Evolutionary conservation across 2,797 vertebrate species (phyloP).

Genomic region (Siniperca undulata): DNA sequence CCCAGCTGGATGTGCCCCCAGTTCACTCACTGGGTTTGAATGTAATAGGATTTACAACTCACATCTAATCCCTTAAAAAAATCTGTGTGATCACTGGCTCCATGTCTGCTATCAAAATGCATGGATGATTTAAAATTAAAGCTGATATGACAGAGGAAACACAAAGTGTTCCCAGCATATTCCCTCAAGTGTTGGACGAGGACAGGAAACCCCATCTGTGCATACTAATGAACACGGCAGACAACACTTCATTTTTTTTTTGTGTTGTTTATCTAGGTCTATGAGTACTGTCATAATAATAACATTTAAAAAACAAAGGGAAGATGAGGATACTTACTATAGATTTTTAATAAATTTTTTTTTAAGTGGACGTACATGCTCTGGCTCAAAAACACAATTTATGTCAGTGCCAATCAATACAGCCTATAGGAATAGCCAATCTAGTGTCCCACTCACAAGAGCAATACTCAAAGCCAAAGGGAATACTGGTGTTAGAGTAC

Average conservation of each 20-base stretch:
- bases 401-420: slow-evolving; percentile 38
- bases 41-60: slow-evolving; percentile 73
- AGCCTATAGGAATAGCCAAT: slow-evolving; percentile 47
- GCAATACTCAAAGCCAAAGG: slow-evolving; percentile 58
- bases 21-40: slow-evolving; percentile 54
- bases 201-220: slow-evolving; percentile 54
- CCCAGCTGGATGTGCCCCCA: slow-evolving; percentile 61
- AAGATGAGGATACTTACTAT: neutral
- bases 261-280: slow-evolving; percentile 3
- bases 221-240: slow-evolving; percentile 29
- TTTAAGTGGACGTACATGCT: slow-evolving; percentile 6
- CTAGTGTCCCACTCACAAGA: slow-evolving; percentile 42
- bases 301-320: neutral
- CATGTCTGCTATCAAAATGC: slow-evolving; percentile 51
- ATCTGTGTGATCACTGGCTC: slow-evolving; percentile 49
- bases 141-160: slow-evolving; percentile 30
- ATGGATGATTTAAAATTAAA: slow-evolving; percentile 42
- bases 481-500: slow-evolving; percentile 34
- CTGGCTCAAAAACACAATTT: slow-evolving; percentile 23
- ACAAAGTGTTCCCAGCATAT: slow-evolving; percentile 37
- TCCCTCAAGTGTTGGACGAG: slow-evolving; percentile 27
- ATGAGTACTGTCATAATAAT: neutral
- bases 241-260: neutral
- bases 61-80: slow-evolving; percentile 62
- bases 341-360: neutral